Base-by-base conservation (phyloP, 2,888 invertebrate genomes). In the Gymnoscelis rufifasciata region DNA sequence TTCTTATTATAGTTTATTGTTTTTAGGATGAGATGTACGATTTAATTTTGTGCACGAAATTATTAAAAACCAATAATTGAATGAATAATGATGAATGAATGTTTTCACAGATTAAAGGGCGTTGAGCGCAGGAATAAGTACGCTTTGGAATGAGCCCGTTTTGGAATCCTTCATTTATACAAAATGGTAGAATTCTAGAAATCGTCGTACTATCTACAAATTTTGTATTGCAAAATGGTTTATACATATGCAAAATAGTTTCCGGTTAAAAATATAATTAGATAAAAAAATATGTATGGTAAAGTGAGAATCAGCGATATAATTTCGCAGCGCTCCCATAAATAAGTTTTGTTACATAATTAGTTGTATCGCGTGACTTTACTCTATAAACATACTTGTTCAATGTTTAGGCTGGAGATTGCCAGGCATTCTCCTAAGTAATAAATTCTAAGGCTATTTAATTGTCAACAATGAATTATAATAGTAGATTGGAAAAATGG, bases 321-420 rank as follows among this genome's bases (percentile, higher is more conserved):
- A 31, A 40, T 37, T 41, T 40, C 30, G 47, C 33, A 43, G 52
- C 43, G 45, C 33, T 52, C 29, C 28, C 53, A 82, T 83, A 83
- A 82, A 83, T 83, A 71, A 64, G 68, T 66, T 71, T 60, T 59
- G 70, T 77, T 78, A 79, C 76, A 79, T 83, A 81, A 83, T 83
- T 86, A 83, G 73, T 63, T 56, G 68, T 54, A 56, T 87, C 66
- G 87, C 86, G 87, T 87, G 86, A 76, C 80, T 76, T 43, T 42
- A 52, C 54, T 57, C 78, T 72, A 80, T 87, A 78, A 86, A 67
- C 66, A 71, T 73, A 72, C 78, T 67, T 78, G 82, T 84, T 81
- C 68, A 57, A 68, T 59, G 68, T 79, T 84, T 78, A 74, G 52
- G 71, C 69, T 63, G 14, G 35, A 36, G 24, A 26, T 64, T 71